Conservation (phyloP, 2,888 invertebrate species). For the Empis livida region DNA sequence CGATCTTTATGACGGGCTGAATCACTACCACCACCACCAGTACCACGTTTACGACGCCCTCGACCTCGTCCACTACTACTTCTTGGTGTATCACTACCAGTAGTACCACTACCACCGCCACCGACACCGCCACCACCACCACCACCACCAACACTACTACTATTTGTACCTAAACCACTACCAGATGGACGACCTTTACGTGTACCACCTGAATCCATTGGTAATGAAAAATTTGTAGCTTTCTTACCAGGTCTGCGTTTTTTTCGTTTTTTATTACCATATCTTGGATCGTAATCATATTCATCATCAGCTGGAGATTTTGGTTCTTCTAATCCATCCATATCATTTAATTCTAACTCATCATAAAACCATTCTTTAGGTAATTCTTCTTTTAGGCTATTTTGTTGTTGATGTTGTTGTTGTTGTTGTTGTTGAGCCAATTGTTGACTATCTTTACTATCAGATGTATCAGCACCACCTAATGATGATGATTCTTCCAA, state of each 20-base stretch:
- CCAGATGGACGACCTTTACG: constrained; percentile 12
- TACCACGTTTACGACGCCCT: constrained; percentile 19
- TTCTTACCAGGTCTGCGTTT: constrained; percentile 33
- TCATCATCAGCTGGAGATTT: constrained; percentile 87
- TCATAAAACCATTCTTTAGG: constrained; percentile 85
- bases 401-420: constrained; percentile 50
- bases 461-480: constrained; percentile 39
- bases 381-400: constrained; percentile 56
- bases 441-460: constrained; percentile 71
- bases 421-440: constrained; percentile 46
- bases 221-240: constrained; percentile 7
- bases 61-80: constrained; percentile 27
- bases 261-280: constrained; percentile 35
- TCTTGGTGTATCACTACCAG: constrained; percentile 18
- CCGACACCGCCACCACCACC: constrained; percentile 22
- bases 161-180: constrained; percentile 12
- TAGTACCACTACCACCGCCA: constrained; percentile 19
- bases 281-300: constrained; percentile 66
- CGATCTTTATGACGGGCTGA: constrained; percentile 9
- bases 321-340: constrained; percentile 82
- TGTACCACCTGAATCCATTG: neutral
- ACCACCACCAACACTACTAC: constrained; percentile 16
- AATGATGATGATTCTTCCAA: constrained; percentile 34
- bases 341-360: constrained; percentile 78
- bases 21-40: constrained; percentile 14